Base-by-base conservation (phyloP, 2,797 vertebrate genomes). In the Platyrinchus mystaceus region DNA sequence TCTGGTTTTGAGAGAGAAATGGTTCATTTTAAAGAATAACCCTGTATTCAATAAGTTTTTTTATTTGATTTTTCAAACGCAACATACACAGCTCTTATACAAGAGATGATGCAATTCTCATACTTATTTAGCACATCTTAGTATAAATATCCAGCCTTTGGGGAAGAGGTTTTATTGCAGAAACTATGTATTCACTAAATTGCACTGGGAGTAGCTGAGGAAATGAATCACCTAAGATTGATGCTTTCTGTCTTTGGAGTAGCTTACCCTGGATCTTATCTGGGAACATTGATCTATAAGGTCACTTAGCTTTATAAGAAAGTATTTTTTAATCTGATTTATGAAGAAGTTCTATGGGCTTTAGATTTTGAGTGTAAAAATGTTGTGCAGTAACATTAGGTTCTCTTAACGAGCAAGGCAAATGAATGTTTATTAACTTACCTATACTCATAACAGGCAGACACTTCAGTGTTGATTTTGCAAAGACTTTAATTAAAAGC, bases 151-250 rank as follows among this genome's bases (percentile, higher is more conserved):
- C 81, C 66, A 88, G 68, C 24, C 85, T 84, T 89, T 88, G 46
- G 67, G 69, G 62, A 81, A 74, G 87, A 62, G 9, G 30, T 87
- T 89, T 96, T 94, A 83, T 85, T 89, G 50, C 59, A 87, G 52
- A 76, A 66, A 63, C 68, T 90, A n/a, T 43, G 58, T 75, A 79
- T 78, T 87, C 69, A 43, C n/a, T 94, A 84, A 89, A 93, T 88
- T 89, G 53, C 63, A 17, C 22, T 88, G 37, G 62, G 49, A 95
- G 64, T 52, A 67, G 34, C 80, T 78, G 68, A 90, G 47, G 46
- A 93, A 83, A 94, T 85, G 50, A 96, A 91, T 96, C 88, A 96
- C 52, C 62, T 32, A 60, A 90, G 91, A 96, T 50, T 68, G 88
- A 95, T 96, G 74, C 8, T 55, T 50, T 90, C 19, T 89, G 28